phyloP scores from a whole-genome alignment of 2,888 invertebrate species.

The Eupithecia centaureata region DNA sequence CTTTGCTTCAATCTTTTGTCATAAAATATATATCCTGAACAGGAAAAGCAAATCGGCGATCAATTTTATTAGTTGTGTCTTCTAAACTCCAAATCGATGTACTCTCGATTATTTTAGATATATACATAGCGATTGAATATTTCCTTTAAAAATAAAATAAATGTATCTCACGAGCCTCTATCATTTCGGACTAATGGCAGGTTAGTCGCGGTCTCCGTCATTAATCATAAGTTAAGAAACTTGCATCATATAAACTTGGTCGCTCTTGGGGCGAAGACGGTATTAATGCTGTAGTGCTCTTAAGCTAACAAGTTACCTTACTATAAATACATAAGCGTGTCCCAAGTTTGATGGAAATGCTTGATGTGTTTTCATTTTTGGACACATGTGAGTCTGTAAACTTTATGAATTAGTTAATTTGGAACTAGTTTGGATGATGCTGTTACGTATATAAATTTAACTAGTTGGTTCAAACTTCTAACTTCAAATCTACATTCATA shows the following conservation, averaged over 20 bases:
- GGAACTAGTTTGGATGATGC: not conserved
- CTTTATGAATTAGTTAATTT: not conserved
- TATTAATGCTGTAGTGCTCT: constrained; percentile 37
- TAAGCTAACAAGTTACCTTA: constrained; percentile 37
- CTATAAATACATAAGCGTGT: constrained; percentile 35
- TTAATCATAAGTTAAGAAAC: constrained; percentile 37
- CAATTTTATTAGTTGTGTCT: not conserved
- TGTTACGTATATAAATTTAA: too few species aligned
- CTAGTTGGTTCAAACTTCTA: too few species aligned
- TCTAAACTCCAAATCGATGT: too few species aligned
- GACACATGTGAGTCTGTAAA: constrained; percentile 10
- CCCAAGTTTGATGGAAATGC: constrained; percentile 31
- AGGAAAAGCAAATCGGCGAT: not conserved
- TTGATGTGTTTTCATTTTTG: constrained; percentile 28
- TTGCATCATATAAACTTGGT: constrained; percentile 39
- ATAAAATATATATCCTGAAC: too few species aligned
- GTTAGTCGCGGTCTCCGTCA: constrained; percentile 24
- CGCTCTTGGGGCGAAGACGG: constrained; percentile 35
- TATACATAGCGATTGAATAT: too few species aligned
- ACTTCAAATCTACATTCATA: too few species aligned
- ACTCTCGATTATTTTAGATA: too few species aligned
- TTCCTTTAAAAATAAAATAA: not conserved
- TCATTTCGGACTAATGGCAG: constrained; percentile 6
- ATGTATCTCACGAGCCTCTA: not conserved
- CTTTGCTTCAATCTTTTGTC: too few species aligned